Evolutionary conservation across 2,797 vertebrate genomes (phyloP).

Genomic region (Rhincodon typus): DNA sequence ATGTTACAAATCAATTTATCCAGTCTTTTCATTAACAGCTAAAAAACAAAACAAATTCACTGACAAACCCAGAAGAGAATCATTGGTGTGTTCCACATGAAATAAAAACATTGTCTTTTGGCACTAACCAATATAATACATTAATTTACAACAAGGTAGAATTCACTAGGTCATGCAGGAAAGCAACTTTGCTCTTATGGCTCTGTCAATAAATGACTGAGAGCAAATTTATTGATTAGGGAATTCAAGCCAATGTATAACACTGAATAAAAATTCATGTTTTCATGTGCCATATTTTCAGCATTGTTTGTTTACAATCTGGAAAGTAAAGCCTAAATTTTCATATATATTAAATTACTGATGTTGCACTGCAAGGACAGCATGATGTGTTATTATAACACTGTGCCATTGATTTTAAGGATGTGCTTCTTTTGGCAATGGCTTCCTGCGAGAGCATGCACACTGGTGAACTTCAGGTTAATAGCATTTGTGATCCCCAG

Average conservation of each 20-base stretch:
- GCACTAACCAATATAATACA: background rate
- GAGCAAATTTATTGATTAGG: background rate
- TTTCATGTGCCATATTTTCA: background rate
- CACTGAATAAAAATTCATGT: background rate
- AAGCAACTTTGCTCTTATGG: background rate
- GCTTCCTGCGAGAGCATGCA: background rate
- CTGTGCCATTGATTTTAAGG: background rate
- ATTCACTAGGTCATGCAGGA: background rate
- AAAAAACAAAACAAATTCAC: background rate
- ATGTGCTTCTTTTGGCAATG: background rate
- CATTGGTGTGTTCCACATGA: background rate
- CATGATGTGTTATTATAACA: background rate
- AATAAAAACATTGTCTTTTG: background rate
- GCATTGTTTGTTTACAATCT: background rate
- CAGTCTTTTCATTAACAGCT: background rate
- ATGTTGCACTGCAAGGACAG: background rate
- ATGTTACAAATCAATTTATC: background rate
- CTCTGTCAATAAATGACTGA: background rate
- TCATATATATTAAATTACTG: background rate
- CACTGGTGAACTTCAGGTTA: background rate
- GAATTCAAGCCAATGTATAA: slow-evolving; percentile 8
- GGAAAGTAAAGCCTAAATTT: background rate
- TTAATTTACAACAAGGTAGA: background rate
- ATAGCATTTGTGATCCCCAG: background rate
- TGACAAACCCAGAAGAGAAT: background rate